phyloP scores from a whole-genome alignment of 2,113 vertebrate species.

The Australoheros scitulus region DNA sequence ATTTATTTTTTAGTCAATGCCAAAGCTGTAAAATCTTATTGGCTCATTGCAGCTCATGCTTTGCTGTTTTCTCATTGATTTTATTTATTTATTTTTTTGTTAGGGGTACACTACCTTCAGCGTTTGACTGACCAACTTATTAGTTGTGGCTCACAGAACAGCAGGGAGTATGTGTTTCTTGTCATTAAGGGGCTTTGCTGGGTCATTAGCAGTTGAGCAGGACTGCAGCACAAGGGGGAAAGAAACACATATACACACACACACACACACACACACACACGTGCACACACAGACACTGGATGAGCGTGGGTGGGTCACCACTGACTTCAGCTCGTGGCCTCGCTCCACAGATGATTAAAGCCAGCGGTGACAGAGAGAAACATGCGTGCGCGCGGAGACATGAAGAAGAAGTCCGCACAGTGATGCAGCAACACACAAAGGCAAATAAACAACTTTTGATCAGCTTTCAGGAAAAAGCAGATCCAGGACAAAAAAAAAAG shows the following conservation, averaged over 20 bases:
- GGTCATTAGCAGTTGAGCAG: slow-evolving; percentile 70
- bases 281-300: not conserved
- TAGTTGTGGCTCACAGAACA: slow-evolving; percentile 59
- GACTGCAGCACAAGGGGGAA: slow-evolving; percentile 39
- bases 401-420: slow-evolving; percentile 40
- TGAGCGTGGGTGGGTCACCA: slow-evolving; percentile 66
- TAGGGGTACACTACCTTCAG: slow-evolving; percentile 47
- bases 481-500: not conserved
- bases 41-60: slow-evolving; percentile 34
- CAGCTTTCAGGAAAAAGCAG: slow-evolving; percentile 55
- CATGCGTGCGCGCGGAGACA: slow-evolving; percentile 14
- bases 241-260: not conserved
- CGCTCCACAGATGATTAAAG: slow-evolving; percentile 76
- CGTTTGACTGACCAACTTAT: slow-evolving; percentile 67
- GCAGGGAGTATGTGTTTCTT: slow-evolving; percentile 63
- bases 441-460: slow-evolving; percentile 69
- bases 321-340: slow-evolving; percentile 60
- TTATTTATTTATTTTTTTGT: slow-evolving; percentile 45
- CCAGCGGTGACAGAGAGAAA: slow-evolving; percentile 51
- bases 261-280: slow-evolving; percentile 35
- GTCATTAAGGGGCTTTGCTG: slow-evolving; percentile 65
- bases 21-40: slow-evolving; percentile 23
- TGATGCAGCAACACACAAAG: slow-evolving; percentile 13
- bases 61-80: slow-evolving; percentile 44
- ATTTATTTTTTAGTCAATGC: not conserved